Evolutionary conservation across 2,797 vertebrate genomes (phyloP).

Genomic region (Taenioides sp.): DNA sequence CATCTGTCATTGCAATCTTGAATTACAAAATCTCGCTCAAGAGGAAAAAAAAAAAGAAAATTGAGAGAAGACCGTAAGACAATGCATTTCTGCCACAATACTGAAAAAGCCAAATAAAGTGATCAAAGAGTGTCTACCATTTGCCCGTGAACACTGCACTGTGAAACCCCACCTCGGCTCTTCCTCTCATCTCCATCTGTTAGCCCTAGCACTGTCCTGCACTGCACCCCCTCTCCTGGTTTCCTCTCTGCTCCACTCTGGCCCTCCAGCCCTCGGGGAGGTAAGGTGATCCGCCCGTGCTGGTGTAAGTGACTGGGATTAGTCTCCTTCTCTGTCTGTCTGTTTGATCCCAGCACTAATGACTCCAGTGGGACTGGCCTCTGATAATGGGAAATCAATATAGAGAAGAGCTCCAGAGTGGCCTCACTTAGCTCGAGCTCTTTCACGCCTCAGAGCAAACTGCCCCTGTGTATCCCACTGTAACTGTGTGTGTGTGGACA

Average conservation of each 20-base stretch:
- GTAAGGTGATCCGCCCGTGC: constrained; percentile 73
- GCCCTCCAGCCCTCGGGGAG: constrained; percentile 70
- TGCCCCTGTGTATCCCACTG: constrained; percentile 52
- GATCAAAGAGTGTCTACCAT: constrained; percentile 65
- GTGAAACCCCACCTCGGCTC: constrained; percentile 60
- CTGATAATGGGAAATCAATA: constrained; percentile 82
- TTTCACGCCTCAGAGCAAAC: constrained; percentile 76
- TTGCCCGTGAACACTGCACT: constrained; percentile 59
- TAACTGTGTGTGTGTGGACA: constrained; percentile 25
- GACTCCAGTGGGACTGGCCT: constrained; percentile 74
- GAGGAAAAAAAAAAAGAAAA: neutral
- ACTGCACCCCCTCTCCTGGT: constrained; percentile 43
- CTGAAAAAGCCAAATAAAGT: constrained; percentile 61
- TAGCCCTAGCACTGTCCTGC: constrained; percentile 58
- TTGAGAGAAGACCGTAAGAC: constrained; percentile 4
- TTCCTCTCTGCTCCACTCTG: constrained; percentile 66
- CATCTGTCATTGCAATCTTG: constrained; percentile 32
- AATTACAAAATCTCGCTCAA: constrained; percentile 11
- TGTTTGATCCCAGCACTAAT: constrained; percentile 78
- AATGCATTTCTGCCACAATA: constrained; percentile 26
- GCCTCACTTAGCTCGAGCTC: constrained; percentile 74
- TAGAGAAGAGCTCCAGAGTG: constrained; percentile 72
- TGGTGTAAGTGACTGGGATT: constrained; percentile 78
- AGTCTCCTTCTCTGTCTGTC: constrained; percentile 77
- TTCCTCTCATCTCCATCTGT: constrained; percentile 68